Percentiles rank a stretch among this genome's conserved stretches.
Conservation (phyloP, 2,113 vertebrate genomes). For the Harpagus bidentatus region DNA sequence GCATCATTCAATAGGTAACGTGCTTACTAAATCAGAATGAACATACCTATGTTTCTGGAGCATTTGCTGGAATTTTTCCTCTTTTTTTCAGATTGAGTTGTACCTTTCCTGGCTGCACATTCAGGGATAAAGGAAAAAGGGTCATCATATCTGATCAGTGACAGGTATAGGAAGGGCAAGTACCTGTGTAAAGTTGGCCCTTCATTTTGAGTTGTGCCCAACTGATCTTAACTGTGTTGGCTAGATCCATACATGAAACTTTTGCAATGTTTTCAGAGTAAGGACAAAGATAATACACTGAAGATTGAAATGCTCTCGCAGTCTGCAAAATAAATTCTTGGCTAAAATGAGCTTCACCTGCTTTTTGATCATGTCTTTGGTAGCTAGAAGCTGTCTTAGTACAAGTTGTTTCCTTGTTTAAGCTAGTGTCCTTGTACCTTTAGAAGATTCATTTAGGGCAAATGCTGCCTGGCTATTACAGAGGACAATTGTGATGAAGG, state of each 20-base stretch:
- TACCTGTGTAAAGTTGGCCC: neutral
- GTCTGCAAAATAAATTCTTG: neutral
- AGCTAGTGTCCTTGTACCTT: neutral
- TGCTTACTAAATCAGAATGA: neutral
- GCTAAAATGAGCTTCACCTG: neutral
- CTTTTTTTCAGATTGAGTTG: neutral
- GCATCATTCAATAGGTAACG: fast-evolving
- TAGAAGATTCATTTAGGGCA: neutral
- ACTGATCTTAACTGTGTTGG: neutral
- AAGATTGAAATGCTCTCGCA: neutral
- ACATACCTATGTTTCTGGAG: neutral
- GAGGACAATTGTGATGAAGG: neutral
- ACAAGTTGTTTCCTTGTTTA: neutral
- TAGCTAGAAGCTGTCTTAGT: neutral
- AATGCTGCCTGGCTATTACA: neutral
- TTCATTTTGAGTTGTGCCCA: neutral
- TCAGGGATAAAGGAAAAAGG: neutral
- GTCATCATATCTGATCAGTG: neutral
- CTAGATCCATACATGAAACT: neutral
- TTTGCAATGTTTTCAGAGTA: neutral
- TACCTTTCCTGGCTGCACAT: neutral
- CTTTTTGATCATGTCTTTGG: neutral
- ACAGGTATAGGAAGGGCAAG: neutral
- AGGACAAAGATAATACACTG: neutral
- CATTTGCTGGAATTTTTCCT: neutral